phyloP scores from a whole-genome alignment of 2,888 invertebrate genomes.

The Elegia similella region DNA sequence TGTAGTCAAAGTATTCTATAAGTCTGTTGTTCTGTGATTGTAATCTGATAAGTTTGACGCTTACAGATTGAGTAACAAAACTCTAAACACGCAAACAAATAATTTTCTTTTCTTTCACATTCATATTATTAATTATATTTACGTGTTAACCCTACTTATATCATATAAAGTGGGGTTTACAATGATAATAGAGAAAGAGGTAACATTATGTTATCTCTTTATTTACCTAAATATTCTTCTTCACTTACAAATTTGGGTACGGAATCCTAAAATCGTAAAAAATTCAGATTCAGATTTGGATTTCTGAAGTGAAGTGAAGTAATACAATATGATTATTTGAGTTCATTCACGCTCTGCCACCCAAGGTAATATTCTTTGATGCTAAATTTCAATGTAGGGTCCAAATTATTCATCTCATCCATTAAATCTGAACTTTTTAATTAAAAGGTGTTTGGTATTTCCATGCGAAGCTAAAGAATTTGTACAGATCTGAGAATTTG shows the following conservation, averaged over 20 bases:
- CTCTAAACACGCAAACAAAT: no score
- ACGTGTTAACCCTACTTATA: no score
- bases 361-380: slow-evolving; percentile 4
- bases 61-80: no score
- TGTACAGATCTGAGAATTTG: no score
- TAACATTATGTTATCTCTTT: no score
- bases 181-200: no score
- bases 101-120: no score
- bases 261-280: background rate
- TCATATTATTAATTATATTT: no score
- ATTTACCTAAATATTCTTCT: background rate
- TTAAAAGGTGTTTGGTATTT: background rate
- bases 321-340: slow-evolving; percentile 13
- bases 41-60: no score
- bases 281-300: background rate
- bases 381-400: background rate
- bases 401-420: background rate
- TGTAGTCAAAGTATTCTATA: no score
- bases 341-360: slow-evolving; percentile 12
- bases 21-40: no score
- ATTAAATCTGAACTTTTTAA: background rate
- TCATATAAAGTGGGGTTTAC: no score
- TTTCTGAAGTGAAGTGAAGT: background rate
- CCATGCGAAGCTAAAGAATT: background rate
- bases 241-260: background rate